Evolutionary conservation across 2,888 invertebrate species (phyloP).

Genomic region (Eumacrocentrus americanus): DNA sequence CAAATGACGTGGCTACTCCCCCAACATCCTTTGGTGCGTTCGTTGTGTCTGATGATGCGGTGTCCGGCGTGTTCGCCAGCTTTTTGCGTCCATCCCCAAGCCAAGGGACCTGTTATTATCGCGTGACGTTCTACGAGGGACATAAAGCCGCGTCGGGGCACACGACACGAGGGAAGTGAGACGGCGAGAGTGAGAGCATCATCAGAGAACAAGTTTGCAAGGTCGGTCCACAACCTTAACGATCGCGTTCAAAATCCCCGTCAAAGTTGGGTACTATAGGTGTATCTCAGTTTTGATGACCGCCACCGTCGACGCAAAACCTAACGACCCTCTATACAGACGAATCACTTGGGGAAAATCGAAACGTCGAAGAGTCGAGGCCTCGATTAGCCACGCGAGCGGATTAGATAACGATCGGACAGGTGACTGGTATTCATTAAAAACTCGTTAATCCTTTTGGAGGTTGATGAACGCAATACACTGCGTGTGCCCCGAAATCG

Average conservation of each 20-base stretch:
- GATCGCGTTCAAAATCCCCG: slow-evolving; percentile 13
- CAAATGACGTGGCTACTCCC: slow-evolving; percentile 38
- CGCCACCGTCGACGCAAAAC: too few relatives aligned
- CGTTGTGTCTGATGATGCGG: slow-evolving; percentile 21
- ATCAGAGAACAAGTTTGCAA: slow-evolving; percentile 15
- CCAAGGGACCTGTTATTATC: slow-evolving; percentile 46
- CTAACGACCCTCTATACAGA: background rate
- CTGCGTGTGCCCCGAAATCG: slow-evolving; percentile 2
- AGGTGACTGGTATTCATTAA: slow-evolving; percentile 50
- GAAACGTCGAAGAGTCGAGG: slow-evolving; percentile 28
- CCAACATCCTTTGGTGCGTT: slow-evolving; percentile 14
- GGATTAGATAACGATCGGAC: slow-evolving; percentile 42
- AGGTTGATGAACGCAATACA: slow-evolving; percentile 33
- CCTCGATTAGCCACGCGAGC: slow-evolving; percentile 36
- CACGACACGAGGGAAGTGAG: slow-evolving; percentile 13
- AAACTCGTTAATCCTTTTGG: slow-evolving; percentile 50
- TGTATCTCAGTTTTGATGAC: too few relatives aligned
- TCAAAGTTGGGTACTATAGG: slow-evolving; percentile 15
- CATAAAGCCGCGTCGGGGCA: slow-evolving; percentile 40
- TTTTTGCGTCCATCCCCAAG: slow-evolving; percentile 37
- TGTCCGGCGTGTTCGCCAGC: slow-evolving; percentile 30
- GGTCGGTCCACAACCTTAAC: slow-evolving; percentile 28
- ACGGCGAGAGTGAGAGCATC: too few relatives aligned
- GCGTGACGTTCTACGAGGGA: slow-evolving; percentile 43
- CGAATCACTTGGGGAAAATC: slow-evolving; percentile 30